phyloP scores from a whole-genome alignment of 1,140 invertebrate species.

The Achroia grisella region DNA sequence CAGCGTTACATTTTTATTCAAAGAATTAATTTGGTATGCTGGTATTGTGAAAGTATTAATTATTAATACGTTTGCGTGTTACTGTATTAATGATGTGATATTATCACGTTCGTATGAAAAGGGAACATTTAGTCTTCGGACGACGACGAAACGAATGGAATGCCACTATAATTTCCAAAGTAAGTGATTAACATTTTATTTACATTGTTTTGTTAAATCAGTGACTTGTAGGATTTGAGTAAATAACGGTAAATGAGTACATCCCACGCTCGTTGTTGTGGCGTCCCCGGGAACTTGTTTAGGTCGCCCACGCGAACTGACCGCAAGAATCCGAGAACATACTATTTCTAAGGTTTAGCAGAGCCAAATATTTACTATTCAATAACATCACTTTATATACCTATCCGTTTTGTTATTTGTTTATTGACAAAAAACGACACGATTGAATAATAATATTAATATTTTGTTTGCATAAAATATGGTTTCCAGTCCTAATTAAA shows the following conservation, averaged over 20 bases:
- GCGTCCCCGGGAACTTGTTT: conserved; percentile 4
- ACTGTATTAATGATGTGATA: conserved; percentile 12
- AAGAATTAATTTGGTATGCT: conserved; percentile 1
- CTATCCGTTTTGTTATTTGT: too few relatives aligned
- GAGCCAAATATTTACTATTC: too few relatives aligned
- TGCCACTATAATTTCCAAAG: conserved; percentile 22
- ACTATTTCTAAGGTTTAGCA: too few relatives aligned
- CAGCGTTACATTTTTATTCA: conserved; percentile 4
- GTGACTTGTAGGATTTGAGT: neutral
- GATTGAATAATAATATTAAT: too few relatives aligned
- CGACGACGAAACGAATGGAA: conserved; percentile 24
- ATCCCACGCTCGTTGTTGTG: neutral
- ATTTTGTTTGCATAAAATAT: too few relatives aligned
- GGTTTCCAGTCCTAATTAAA: too few relatives aligned
- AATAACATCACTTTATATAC: too few relatives aligned
- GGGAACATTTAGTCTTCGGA: conserved; percentile 10
- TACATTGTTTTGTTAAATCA: neutral
- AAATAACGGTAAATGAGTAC: neutral
- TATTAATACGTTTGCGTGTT: neutral
- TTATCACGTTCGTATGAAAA: conserved; percentile 12
- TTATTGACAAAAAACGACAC: too few relatives aligned
- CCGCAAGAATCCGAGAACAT: too few relatives aligned
- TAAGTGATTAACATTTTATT: conserved; percentile 15
- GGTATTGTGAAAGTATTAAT: neutral
- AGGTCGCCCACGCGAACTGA: conserved; percentile 5